Base-by-base conservation (phyloP, 1,140 invertebrate species). In the Phenacoccus solenopsis region DNA sequence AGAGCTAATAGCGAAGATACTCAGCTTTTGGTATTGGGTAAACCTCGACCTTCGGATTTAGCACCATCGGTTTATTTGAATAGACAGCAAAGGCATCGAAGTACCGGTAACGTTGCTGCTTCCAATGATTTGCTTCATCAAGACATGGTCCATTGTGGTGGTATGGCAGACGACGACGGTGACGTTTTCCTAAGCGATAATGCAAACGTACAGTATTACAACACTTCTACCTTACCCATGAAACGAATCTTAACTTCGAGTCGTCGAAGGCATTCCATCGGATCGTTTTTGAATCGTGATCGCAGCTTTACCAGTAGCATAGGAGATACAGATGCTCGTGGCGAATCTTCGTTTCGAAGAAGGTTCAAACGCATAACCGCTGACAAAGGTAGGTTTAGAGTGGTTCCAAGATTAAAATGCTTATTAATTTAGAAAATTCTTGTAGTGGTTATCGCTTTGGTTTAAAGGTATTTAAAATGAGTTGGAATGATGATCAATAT, bases 71-170 rank as follows among this genome's bases (percentile, higher is more conserved):
- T 38, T 7, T 64, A 64, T 27, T 20, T 22, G 28, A 25, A 4
- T 20, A 38, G 24, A 10, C 10, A 30, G 9, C 59, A 64, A 27
- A 64, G 59, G 20, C 59, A 64, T 22, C 21, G 59, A 3, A 64
- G 59, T 16, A 9, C 25, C 22, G 32, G 32, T 22, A 69, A 69
- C 68, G 67, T 28, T 35, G 49, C n/a, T 13, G 28, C 25, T 21
- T 64, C 59, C 3, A 25, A 64, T 27, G 68, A 69, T 49, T 49
- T 69, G 21, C 68, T 38, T 13, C 22, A 49, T 24, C 30, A 49
- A 20, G 68, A 69, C 24, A 69, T 69, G 68, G 68, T 69, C n/a
- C 32, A 38, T 25, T 69, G 68, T 24, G 24, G 21, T 4, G 35
- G 68, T 20, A 22, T 25, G 4, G 16, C 12, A n/a, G 20, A 28